Evolutionary conservation across 92 coral and sea anemone genomes (phyloP).

Genomic region (Pocillopora grandis): DNA sequence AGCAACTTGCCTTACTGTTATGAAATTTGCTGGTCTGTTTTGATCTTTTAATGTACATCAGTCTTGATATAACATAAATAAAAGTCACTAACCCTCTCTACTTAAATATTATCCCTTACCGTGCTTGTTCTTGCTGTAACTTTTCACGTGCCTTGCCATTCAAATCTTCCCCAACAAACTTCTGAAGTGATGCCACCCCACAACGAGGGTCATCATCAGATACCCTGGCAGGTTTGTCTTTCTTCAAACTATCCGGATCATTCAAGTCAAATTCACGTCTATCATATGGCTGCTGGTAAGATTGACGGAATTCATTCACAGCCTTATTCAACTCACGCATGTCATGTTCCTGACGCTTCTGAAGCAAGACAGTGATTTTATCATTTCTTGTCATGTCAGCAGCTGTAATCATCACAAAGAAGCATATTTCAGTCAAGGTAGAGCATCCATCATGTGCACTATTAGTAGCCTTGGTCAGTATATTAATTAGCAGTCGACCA

Average conservation of each 20-base stretch:
- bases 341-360: conserved; percentile 94
- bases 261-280: conserved; percentile 94
- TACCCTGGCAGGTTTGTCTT: conserved; percentile 97
- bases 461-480: no score
- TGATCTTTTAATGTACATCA: no score
- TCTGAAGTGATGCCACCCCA: conserved; percentile 92
- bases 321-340: conserved; percentile 93
- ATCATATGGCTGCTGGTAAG: conserved; percentile 84
- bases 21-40: no score
- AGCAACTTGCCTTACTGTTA: no score
- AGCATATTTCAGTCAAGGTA: background rate
- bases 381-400: conserved; percentile 95
- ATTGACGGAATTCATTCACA: conserved; percentile 76
- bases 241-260: conserved; percentile 94
- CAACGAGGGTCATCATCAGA: conserved; percentile 97
- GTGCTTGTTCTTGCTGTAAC: conserved; percentile 93
- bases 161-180: conserved; percentile 94
- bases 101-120: conserved; percentile 48
- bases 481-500: no score
- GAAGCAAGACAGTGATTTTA: conserved; percentile 87
- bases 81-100: no score
- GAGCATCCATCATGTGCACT: no score
- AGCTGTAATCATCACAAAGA: conserved; percentile 52
- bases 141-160: conserved; percentile 79
- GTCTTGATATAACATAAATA: no score